phyloP scores from a whole-genome alignment of 1,140 invertebrate species.

The Aricia agestis region DNA sequence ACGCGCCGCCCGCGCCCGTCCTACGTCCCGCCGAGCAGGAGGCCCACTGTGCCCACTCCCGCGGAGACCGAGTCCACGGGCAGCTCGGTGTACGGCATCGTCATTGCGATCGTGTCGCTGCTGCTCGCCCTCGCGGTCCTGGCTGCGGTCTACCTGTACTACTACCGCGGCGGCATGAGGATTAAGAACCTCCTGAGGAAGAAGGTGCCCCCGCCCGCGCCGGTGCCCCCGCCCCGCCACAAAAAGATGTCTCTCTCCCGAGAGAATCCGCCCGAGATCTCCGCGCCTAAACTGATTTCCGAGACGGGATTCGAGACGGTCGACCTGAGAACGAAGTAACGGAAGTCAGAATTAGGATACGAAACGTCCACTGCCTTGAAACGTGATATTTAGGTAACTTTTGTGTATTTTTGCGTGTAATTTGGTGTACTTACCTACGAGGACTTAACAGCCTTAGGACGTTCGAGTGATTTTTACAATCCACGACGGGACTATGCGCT shows the following conservation, averaged over 20 bases:
- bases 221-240: constrained; percentile 60
- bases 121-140: constrained; percentile 55
- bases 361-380: constrained; percentile 45
- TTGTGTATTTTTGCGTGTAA: constrained; percentile 24
- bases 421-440: constrained; percentile 18
- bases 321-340: constrained; percentile 58
- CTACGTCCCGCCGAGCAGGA: constrained; percentile 61
- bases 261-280: constrained; percentile 55
- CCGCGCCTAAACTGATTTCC: constrained; percentile 51
- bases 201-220: constrained; percentile 45
- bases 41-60: constrained; percentile 51
- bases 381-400: constrained; percentile 29
- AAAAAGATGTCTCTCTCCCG: constrained; percentile 55
- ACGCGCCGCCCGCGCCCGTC: constrained; percentile 54
- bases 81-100: constrained; percentile 56
- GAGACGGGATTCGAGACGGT: constrained; percentile 68
- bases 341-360: constrained; percentile 19
- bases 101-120: constrained; percentile 56
- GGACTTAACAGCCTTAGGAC: neutral
- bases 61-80: constrained; percentile 51
- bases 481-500: neutral
- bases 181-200: constrained; percentile 67
- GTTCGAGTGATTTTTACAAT: neutral
- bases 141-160: constrained; percentile 67
- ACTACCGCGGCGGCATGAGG: constrained; percentile 68